phyloP scores from a whole-genome alignment of 2,797 vertebrate species.

The Perodicticus potto region DNA sequence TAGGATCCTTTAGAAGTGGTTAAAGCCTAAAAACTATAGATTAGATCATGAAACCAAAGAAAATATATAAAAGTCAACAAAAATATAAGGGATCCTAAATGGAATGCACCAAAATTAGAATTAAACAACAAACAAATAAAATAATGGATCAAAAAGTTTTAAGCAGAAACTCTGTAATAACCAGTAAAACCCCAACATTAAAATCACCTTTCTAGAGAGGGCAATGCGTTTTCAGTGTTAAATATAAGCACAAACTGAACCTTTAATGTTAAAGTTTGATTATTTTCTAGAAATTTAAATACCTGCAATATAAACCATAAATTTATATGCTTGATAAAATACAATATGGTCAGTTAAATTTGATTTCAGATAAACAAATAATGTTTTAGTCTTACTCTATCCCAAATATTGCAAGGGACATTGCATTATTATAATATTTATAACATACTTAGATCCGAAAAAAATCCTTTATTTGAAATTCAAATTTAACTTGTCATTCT shows the following conservation, averaged over 20 bases:
- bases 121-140: neutral
- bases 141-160: neutral
- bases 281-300: constrained; percentile 58
- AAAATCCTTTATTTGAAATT: neutral
- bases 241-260: constrained; percentile 37
- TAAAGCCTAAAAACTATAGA: neutral
- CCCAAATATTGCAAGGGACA: neutral
- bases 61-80: neutral
- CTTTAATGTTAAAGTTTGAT: constrained; percentile 73
- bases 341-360: neutral
- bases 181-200: neutral
- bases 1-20: neutral
- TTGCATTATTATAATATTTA: neutral
- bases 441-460: neutral
- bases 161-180: neutral
- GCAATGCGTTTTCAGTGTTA: neutral
- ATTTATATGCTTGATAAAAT: neutral
- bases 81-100: neutral
- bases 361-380: neutral
- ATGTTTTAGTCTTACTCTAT: neutral
- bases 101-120: neutral
- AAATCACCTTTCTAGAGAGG: neutral
- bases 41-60: neutral
- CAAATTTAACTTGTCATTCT: neutral
- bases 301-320: constrained; percentile 62